phyloP scores from a whole-genome alignment of 1,140 invertebrate genomes.

The Gyrodactylus salaris region DNA sequence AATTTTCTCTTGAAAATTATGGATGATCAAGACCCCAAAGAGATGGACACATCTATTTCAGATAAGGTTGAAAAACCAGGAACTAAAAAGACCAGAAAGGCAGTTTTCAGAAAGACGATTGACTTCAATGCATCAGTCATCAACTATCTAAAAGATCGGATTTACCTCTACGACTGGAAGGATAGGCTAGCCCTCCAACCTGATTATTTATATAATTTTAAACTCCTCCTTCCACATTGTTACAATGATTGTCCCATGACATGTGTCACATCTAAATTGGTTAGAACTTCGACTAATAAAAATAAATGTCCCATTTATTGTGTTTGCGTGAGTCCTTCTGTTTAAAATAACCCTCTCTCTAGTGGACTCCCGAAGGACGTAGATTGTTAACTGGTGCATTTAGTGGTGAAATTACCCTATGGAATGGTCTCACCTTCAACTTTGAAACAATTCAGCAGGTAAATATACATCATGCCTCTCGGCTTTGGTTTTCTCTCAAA shows the following conservation, averaged over 20 bases:
- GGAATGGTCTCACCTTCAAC: slow-evolving; percentile 98
- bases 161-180: background rate
- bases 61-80: background rate
- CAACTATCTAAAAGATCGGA: background rate
- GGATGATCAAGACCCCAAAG: background rate
- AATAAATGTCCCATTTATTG: slow-evolving; percentile 95
- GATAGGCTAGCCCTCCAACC: background rate
- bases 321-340: slow-evolving; percentile 31
- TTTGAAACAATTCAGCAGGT: slow-evolving; percentile 98
- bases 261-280: slow-evolving; percentile 68
- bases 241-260: slow-evolving; percentile 77
- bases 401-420: slow-evolving; percentile 89
- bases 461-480: slow-evolving; percentile 12
- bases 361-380: slow-evolving; percentile 90
- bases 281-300: slow-evolving; percentile 94
- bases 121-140: slow-evolving; percentile 59
- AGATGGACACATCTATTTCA: background rate
- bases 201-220: slow-evolving; percentile 8
- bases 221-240: slow-evolving; percentile 45
- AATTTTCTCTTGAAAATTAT: background rate
- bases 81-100: slow-evolving; percentile 52
- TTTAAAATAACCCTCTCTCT: slow-evolving; percentile 1
- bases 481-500: too few relatives aligned
- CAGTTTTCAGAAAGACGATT: slow-evolving; percentile 77
- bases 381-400: slow-evolving; percentile 84